Percentiles rank a stretch among this genome's conserved stretches.
These are phyloP conservation scores for Scatophagus argus DNA, from an alignment of 2,113 vertebrate species.

Conservation along the genomic window DNA sequence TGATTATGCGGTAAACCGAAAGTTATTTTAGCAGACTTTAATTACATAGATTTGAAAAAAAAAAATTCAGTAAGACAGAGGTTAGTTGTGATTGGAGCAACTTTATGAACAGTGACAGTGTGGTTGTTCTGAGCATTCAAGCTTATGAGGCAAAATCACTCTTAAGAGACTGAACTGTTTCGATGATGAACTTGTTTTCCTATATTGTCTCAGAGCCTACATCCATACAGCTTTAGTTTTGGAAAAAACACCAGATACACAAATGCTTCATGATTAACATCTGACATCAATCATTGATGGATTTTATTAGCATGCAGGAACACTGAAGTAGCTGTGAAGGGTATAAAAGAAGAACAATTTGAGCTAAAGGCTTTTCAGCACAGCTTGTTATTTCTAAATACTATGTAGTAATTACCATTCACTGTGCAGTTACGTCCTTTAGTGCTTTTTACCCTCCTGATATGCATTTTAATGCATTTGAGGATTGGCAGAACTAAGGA, in stretches of 20 bases:
- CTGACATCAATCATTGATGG: background rate
- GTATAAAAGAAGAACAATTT: background rate
- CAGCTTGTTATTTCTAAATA: slow-evolving; percentile 23
- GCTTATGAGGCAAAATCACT: background rate
- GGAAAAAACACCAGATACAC: background rate
- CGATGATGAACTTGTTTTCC: background rate
- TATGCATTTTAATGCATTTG: slow-evolving; percentile 11
- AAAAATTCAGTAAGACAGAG: background rate
- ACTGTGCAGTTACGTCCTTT: slow-evolving; percentile 2
- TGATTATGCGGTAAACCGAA: background rate
- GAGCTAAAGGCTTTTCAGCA: slow-evolving; percentile 1
- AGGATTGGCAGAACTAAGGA: slow-evolving; percentile 26
- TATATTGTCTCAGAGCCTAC: background rate
- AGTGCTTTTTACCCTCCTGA: slow-evolving; percentile 2
- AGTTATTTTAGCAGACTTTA: background rate
- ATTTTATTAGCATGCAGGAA: background rate
- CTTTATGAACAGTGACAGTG: background rate
- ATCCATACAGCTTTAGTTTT: background rate
- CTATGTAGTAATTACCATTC: slow-evolving; percentile 1
- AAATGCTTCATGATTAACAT: background rate
- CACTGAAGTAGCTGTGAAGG: slow-evolving; percentile 2
- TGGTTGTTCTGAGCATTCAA: background rate
- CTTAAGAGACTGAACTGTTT: background rate
- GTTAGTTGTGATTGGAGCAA: background rate
- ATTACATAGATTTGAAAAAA: background rate